phyloP scores from a whole-genome alignment of 2,888 invertebrate species.

The Ryuthela nishihirai region DNA sequence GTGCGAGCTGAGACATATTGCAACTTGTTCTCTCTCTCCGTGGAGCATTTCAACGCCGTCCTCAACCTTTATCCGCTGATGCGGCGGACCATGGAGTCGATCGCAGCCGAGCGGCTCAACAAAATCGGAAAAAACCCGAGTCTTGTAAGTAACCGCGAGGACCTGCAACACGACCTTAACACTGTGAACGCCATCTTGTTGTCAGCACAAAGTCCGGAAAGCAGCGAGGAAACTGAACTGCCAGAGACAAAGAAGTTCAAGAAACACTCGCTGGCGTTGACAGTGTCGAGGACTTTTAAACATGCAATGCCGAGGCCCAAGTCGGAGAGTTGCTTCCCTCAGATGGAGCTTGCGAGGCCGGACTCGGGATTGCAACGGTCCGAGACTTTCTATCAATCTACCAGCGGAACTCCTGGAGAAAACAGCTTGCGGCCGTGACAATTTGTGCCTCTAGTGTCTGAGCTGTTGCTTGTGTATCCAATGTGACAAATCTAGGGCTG shows the following conservation, averaged over 20 bases:
- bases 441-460: conserved; percentile 28
- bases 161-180: conserved; percentile 67
- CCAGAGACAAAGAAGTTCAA: conserved; percentile 18
- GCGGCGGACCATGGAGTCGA: conserved; percentile 98
- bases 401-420: conserved; percentile 21
- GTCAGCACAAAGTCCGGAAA: conserved; percentile 44
- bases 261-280: conserved; percentile 33
- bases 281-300: conserved; percentile 23
- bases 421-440: conserved; percentile 12
- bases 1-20: conserved; percentile 98
- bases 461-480: too few species aligned
- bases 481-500: too few species aligned
- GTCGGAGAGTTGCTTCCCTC: conserved; percentile 71
- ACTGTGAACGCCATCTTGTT: conserved; percentile 89
- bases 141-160: conserved; percentile 72
- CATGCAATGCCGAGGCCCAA: conserved; percentile 64
- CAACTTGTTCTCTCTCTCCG: conserved; percentile 94
- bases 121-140: conserved; percentile 98
- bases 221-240: conserved; percentile 13
- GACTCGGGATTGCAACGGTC: conserved; percentile 32
- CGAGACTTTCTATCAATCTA: conserved; percentile 40
- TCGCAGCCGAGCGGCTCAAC: conserved; percentile 95
- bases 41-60: conserved; percentile 97
- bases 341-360: conserved; percentile 18
- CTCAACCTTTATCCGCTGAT: conserved; percentile 97